Conservation (phyloP, 2,888 invertebrate genomes). For the Scaptodrosophila latifasciaeformis region DNA sequence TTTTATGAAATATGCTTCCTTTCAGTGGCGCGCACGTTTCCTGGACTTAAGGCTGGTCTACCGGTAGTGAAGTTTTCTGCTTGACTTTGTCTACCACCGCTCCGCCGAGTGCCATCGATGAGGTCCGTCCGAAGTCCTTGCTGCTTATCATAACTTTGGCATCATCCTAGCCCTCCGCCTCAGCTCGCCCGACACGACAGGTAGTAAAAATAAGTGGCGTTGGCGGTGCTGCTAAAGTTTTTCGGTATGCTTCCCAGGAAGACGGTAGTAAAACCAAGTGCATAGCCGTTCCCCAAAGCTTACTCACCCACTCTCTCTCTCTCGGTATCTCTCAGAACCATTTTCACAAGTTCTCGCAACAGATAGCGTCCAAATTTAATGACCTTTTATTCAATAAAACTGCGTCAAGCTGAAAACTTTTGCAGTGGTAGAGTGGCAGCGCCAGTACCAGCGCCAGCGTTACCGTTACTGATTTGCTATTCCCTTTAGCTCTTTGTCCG, state of each 20-base stretch:
- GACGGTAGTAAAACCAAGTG: constrained; percentile 53
- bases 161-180: constrained; percentile 19
- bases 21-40: constrained; percentile 24
- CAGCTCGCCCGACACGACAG: constrained; percentile 26
- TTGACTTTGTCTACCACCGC: constrained; percentile 55
- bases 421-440: background rate
- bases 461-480: too few relatives aligned
- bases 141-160: constrained; percentile 63
- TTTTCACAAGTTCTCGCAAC: constrained; percentile 59
- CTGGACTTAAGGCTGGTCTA: constrained; percentile 20
- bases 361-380: constrained; percentile 69
- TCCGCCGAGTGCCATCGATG: constrained; percentile 23
- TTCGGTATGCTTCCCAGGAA: constrained; percentile 61
- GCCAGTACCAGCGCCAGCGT: background rate
- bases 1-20: constrained; percentile 60
- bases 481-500: background rate
- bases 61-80: constrained; percentile 58
- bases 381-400: constrained; percentile 67
- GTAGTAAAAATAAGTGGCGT: constrained; percentile 66
- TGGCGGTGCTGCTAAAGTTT: constrained; percentile 66
- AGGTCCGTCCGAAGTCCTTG: constrained; percentile 28
- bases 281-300: too few relatives aligned
- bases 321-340: too few relatives aligned
- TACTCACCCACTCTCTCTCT: too few relatives aligned
- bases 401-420: constrained; percentile 43